Evolutionary conservation across 2,888 invertebrate species (phyloP).

Genomic region (Apodemia zela): DNA sequence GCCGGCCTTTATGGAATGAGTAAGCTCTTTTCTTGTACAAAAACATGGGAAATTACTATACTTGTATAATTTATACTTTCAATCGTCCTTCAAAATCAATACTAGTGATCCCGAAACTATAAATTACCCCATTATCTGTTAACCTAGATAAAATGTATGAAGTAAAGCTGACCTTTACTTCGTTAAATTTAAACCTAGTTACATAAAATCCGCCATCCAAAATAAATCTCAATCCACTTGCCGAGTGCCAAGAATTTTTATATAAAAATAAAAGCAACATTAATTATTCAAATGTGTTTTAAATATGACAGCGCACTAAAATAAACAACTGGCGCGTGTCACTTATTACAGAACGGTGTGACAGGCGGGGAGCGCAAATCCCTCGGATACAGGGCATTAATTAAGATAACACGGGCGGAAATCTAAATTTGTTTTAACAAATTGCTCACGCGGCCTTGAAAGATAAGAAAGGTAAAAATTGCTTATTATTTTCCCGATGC

Average conservation of each 20-base stretch:
- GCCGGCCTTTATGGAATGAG: too few relatives aligned
- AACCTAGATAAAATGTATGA: too few relatives aligned
- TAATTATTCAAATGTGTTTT: constrained; percentile 26
- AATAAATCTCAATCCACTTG: constrained; percentile 26
- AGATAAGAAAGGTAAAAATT: constrained; percentile 34
- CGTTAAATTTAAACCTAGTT: background rate
- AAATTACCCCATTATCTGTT: too few relatives aligned
- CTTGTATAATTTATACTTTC: too few relatives aligned
- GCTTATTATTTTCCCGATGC: constrained; percentile 32
- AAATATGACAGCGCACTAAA: constrained; percentile 17
- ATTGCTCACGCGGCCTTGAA: constrained; percentile 41
- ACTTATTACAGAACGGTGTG: constrained; percentile 27
- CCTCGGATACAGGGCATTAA: constrained; percentile 41
- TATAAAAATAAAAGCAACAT: constrained; percentile 30
- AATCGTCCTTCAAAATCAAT: too few relatives aligned
- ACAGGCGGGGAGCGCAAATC: constrained; percentile 26
- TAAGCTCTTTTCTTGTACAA: too few relatives aligned
- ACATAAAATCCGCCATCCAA: constrained; percentile 14
- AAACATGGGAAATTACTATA: too few relatives aligned
- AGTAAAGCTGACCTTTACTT: background rate
- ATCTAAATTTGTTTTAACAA: constrained; percentile 51
- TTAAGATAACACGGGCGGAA: constrained; percentile 45
- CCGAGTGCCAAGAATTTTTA: constrained; percentile 34
- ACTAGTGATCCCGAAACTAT: too few relatives aligned
- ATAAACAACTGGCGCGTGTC: background rate